Percentiles rank a stretch among this genome's conserved stretches.
phyloP scores from a whole-genome alignment of 2,113 vertebrate species.

The Fregetta grallaria region DNA sequence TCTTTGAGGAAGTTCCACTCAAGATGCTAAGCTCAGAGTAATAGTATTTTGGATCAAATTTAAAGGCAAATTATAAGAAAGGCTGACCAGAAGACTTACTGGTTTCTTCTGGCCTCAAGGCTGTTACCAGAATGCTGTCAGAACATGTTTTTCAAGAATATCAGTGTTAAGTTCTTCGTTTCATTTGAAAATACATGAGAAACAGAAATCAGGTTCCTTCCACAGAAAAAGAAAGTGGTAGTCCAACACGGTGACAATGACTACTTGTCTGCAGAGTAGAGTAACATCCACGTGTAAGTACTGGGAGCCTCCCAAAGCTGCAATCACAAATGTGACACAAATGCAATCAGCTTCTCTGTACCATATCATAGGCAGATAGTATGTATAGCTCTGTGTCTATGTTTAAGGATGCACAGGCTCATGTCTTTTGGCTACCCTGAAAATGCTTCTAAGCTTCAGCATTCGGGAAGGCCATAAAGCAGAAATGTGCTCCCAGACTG shows the following conservation, averaged over 20 bases:
- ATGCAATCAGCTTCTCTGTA: background rate
- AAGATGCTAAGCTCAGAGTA: background rate
- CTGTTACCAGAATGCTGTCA: background rate
- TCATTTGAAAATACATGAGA: background rate
- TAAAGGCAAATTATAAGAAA: background rate
- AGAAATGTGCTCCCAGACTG: background rate
- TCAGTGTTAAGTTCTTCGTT: background rate
- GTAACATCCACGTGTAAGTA: background rate
- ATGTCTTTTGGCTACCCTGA: background rate
- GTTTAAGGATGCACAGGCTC: background rate
- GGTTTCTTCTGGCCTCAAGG: background rate
- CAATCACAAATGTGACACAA: background rate
- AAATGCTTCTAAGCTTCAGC: background rate
- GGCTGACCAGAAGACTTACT: background rate
- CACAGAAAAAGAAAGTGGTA: background rate
- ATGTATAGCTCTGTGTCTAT: background rate
- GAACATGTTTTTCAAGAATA: background rate
- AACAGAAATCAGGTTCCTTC: background rate
- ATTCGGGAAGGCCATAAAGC: background rate
- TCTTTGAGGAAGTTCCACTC: background rate
- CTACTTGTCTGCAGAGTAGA: background rate
- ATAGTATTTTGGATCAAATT: background rate
- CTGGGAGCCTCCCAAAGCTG: background rate
- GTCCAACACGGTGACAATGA: background rate
- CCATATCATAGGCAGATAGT: accelerated